phyloP scores from a whole-genome alignment of 2,797 vertebrate genomes.

The Rallus crepitans region DNA sequence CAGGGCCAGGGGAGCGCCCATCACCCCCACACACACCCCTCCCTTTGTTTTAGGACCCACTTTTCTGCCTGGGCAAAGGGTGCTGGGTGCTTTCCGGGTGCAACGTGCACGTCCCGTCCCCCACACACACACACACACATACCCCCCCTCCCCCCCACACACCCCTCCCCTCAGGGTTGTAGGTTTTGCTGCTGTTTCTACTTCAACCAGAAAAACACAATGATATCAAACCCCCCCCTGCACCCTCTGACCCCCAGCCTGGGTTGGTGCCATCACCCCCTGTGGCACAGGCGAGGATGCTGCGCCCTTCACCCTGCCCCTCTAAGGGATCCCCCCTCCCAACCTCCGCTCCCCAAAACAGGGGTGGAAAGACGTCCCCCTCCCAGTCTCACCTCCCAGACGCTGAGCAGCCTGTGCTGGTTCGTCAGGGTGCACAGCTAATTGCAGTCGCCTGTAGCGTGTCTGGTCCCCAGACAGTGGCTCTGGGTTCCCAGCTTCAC shows the following conservation, averaged over 20 bases:
- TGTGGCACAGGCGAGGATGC: accelerated
- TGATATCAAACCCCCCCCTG: accelerated
- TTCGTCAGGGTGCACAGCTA: neutral
- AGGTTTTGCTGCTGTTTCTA: neutral
- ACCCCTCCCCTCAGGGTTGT: accelerated
- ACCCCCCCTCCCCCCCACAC: no score
- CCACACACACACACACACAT: no score
- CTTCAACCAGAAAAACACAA: accelerated
- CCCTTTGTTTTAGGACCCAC: neutral
- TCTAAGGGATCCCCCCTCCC: neutral
- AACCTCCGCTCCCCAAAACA: accelerated
- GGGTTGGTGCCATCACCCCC: neutral
- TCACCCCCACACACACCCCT: neutral
- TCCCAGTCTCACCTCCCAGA: accelerated
- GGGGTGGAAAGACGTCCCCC: neutral
- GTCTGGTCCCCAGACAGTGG: neutral
- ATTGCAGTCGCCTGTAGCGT: accelerated
- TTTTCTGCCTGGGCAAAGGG: neutral
- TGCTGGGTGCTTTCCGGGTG: accelerated
- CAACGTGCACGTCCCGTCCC: accelerated
- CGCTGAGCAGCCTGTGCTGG: accelerated
- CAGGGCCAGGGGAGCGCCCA: neutral
- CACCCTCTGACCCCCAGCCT: accelerated
- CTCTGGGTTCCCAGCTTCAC: neutral
- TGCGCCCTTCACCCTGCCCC: neutral